Percentiles rank a stretch among this genome's conserved stretches.
Conservation (phyloP, 2,888 invertebrate genomes). For the Heliothis peltigera region DNA sequence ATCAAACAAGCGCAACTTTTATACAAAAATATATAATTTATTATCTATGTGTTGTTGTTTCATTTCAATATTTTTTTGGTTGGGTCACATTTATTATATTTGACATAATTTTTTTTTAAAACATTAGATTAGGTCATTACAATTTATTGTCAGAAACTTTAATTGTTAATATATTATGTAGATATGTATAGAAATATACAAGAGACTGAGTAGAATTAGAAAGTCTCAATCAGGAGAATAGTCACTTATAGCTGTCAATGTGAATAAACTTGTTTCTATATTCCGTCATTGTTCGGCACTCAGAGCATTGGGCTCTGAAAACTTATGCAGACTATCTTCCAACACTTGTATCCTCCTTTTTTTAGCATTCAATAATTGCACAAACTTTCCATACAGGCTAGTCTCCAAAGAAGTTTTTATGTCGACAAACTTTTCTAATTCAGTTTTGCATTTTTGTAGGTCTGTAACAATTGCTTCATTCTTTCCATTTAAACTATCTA, state of each 20-base stretch:
- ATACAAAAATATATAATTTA: conserved; percentile 67
- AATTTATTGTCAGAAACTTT: no score
- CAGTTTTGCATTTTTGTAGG: conserved; percentile 69
- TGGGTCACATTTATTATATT: neutral
- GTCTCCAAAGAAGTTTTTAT: conserved; percentile 74
- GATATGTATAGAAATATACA: no score
- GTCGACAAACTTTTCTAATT: conserved; percentile 73
- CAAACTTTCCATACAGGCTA: conserved; percentile 80
- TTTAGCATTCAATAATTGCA: conserved; percentile 79
- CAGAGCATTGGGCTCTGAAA: conserved; percentile 31
- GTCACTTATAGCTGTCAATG: neutral
- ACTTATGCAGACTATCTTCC: conserved; percentile 72
- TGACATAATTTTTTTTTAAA: neutral
- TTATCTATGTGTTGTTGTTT: conserved; percentile 56
- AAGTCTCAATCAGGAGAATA: no score
- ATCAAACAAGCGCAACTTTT: conserved; percentile 61
- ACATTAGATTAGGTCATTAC: no score
- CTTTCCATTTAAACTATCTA: conserved; percentile 56
- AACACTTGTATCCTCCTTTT: conserved; percentile 78
- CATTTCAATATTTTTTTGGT: conserved; percentile 26
- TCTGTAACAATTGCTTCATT: conserved; percentile 63
- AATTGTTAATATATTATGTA: no score
- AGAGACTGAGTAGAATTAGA: no score
- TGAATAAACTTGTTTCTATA: neutral
- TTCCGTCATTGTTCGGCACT: conserved; percentile 7